Conservation (phyloP, 1,140 invertebrate genomes). For the Dysdera silvatica region DNA sequence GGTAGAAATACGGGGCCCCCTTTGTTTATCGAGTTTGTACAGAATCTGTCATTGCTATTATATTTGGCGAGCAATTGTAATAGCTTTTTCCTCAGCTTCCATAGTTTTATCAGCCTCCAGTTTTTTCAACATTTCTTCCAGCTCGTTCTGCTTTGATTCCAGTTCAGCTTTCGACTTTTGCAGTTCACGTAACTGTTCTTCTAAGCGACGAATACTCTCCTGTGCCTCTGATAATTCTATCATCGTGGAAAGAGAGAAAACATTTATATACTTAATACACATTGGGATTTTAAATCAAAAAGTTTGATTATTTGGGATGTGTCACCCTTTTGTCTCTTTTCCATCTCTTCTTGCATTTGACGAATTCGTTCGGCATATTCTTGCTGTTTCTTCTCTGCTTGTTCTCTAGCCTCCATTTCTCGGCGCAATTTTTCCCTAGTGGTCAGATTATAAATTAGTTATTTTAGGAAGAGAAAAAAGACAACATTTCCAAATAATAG, state of each 20-base stretch:
- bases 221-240: slow-evolving; percentile 74
- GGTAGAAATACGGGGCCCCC: too few relatives aligned
- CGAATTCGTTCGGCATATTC: slow-evolving; percentile 46
- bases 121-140: slow-evolving; percentile 76
- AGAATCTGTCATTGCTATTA: too few relatives aligned
- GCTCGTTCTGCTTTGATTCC: slow-evolving; percentile 64
- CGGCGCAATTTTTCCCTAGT: slow-evolving; percentile 41
- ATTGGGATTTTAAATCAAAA: neutral
- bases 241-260: slow-evolving; percentile 15
- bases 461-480: too few relatives aligned
- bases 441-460: too few relatives aligned
- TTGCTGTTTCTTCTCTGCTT: slow-evolving; percentile 45
- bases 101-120: slow-evolving; percentile 80
- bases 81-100: slow-evolving; percentile 80
- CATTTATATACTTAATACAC: too few relatives aligned
- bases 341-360: slow-evolving; percentile 47
- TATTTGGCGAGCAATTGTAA: too few relatives aligned
- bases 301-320: slow-evolving; percentile 10
- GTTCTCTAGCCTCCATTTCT: slow-evolving; percentile 46
- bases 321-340: slow-evolving; percentile 39
- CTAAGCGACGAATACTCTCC: slow-evolving; percentile 43
- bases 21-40: too few relatives aligned
- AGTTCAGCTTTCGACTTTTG: slow-evolving; percentile 44
- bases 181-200: slow-evolving; percentile 42
- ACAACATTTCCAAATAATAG: too few relatives aligned